Base-by-base conservation (phyloP, 1,140 invertebrate genomes). In the Achatina immaculata region DNA sequence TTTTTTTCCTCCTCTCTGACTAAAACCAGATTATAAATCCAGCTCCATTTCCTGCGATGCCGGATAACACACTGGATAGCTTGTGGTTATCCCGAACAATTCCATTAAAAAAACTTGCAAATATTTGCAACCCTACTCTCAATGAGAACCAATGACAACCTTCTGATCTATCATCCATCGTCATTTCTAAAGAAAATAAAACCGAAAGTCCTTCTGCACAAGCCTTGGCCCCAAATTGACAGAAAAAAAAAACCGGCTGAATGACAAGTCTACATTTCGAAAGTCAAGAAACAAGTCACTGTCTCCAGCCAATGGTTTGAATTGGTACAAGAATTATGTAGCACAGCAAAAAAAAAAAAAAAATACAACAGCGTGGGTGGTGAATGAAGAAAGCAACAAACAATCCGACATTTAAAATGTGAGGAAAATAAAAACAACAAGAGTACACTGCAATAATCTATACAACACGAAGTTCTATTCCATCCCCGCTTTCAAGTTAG, bases 271-370 rank as follows among this genome's bases (percentile, higher is more conserved):
- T 28, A 75, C 72, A n/a, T 45, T 11, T 7, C 45, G 72, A 75
- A 75, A 75, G 72, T 75, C 72, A 75, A 75, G 43, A 75, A 38
- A 7, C 1, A 9, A n/a, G n/a, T n/a, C n/a, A n/a, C n/a, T n/a
- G n/a, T n/a, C n/a, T n/a, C n/a, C n/a, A n/a, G n/a, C 31, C 65
- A 34, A 68, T 9, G 4, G 65, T 55, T 21, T 55, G 48, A 55
- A 24, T 55, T 55, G n/a, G n/a, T n/a, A n/a, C n/a, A n/a, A n/a
- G n/a, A n/a, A n/a, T n/a, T n/a, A n/a, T n/a, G n/a, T n/a, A n/a
- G n/a, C n/a, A n/a, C n/a, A n/a, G n/a, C n/a, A n/a, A n/a, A n/a
- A n/a, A n/a, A 55, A 55, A 55, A 21, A 7, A 55, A 21, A 14
- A 21, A 55, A 21, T 55, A 21, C 16, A 55, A 9, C 19, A 21